Conservation (phyloP, 2,113 vertebrate genomes). For the Boulengeromyrus knoepffleri region DNA sequence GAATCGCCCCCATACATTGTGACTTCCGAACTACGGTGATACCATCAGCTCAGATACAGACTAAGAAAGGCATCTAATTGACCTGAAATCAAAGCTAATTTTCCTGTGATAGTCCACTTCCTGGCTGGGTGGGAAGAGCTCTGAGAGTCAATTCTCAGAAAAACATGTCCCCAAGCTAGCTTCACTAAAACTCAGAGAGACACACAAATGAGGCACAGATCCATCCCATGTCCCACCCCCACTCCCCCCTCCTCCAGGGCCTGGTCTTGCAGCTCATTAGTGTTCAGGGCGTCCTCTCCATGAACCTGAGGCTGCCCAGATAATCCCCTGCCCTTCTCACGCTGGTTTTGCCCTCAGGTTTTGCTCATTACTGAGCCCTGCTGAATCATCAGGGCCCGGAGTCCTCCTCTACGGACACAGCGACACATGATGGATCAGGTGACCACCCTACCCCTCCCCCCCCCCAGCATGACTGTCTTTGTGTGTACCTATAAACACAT, state of each 20-base stretch:
- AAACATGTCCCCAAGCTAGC: conserved; percentile 23
- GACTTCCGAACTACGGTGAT: conserved; percentile 46
- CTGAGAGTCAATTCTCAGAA: conserved; percentile 19
- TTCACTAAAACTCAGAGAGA: conserved; percentile 39
- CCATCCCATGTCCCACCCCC: background rate
- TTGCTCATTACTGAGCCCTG: background rate
- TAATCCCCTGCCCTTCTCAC: conserved; percentile 31
- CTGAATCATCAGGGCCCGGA: background rate
- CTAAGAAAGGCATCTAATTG: conserved; percentile 54
- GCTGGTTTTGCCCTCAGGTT: background rate
- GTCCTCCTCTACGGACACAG: background rate
- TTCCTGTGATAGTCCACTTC: conserved; percentile 50
- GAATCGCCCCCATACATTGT: conserved; percentile 22
- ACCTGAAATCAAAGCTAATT: conserved; percentile 58
- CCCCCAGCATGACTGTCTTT: background rate
- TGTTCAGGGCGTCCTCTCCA: conserved; percentile 11
- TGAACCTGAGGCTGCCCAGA: conserved; percentile 33
- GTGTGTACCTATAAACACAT: background rate
- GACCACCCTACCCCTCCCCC: background rate
- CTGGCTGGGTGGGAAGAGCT: conserved; percentile 33
- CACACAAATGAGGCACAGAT: conserved; percentile 19
- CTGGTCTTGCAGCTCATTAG: background rate
- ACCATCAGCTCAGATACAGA: conserved; percentile 44
- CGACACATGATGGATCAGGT: background rate
- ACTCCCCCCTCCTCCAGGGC: background rate